Conservation (phyloP, 23 tunicate species). For the Trididemnum nubilum region DNA sequence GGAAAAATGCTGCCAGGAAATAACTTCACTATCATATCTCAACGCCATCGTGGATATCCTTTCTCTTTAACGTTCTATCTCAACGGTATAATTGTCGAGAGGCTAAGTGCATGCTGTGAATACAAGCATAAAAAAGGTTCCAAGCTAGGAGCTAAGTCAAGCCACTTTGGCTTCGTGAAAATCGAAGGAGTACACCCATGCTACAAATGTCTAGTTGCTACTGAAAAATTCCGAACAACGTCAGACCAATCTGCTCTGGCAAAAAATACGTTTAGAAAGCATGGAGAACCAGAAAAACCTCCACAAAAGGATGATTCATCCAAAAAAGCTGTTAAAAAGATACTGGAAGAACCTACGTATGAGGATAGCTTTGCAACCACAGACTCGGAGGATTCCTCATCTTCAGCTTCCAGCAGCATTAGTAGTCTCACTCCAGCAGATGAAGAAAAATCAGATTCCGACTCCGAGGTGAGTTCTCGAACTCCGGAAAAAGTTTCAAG, state of each 20-base stretch:
- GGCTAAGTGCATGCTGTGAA: constrained; percentile 97
- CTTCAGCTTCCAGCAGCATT: constrained; percentile 18
- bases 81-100: constrained; percentile 85
- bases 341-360: background rate
- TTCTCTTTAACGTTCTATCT: constrained; percentile 90
- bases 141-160: constrained; percentile 83
- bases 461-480: background rate
- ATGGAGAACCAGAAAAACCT: background rate
- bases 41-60: constrained; percentile 92
- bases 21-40: constrained; percentile 77
- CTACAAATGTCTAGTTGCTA: constrained; percentile 45
- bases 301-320: background rate
- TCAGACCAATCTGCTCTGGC: constrained; percentile 15
- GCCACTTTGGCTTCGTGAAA: constrained; percentile 80
- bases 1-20: constrained; percentile 73
- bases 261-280: constrained; percentile 7
- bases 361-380: constrained; percentile 26
- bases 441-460: background rate
- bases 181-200: constrained; percentile 93
- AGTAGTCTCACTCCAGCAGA: constrained; percentile 28
- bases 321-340: background rate
- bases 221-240: constrained; percentile 10
- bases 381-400: background rate
- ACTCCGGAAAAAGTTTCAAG: background rate
- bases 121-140: constrained; percentile 78